Conservation (phyloP, 1,140 invertebrate genomes). For the Goniozus legneri region DNA sequence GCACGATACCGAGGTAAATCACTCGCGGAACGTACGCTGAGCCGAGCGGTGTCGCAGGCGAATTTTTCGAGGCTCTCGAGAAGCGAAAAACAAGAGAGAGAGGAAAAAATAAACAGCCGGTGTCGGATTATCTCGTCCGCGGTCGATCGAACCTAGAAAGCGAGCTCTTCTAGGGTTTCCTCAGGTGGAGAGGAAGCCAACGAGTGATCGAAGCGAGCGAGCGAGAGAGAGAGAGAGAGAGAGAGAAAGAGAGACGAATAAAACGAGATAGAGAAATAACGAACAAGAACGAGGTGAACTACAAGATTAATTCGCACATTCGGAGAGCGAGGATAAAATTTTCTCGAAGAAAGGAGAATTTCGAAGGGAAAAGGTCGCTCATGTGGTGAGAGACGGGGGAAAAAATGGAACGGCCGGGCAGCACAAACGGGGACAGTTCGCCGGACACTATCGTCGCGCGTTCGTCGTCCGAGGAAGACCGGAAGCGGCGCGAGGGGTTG, state of each 20-base stretch:
- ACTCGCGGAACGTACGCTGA: too few species aligned
- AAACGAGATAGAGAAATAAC: constrained; percentile 14
- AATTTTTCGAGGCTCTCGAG: too few species aligned
- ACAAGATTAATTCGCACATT: too few species aligned
- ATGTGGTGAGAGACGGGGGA: too few species aligned
- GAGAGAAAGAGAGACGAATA: constrained; percentile 7
- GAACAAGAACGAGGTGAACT: too few species aligned
- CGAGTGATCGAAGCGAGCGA: constrained; percentile 15
- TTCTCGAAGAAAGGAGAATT: too few species aligned
- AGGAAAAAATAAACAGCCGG: too few species aligned
- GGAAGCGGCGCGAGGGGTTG: constrained; percentile 8
- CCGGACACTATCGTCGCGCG: constrained; percentile 37
- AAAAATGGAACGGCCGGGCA: constrained; percentile 16
- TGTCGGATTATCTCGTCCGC: constrained; percentile 27
- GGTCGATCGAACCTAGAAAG: constrained; percentile 19
- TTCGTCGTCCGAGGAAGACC: constrained; percentile 38
- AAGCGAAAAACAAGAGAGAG: too few species aligned
- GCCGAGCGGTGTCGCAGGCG: too few species aligned
- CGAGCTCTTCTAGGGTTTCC: constrained; percentile 33
- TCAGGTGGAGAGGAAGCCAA: constrained; percentile 33
- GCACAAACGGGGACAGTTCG: constrained; percentile 38
- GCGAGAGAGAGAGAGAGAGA: constrained; percentile 5
- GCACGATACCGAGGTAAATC: too few species aligned
- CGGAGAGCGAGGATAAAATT: too few species aligned
- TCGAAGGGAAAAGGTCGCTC: too few species aligned